Base-by-base conservation (phyloP, 1,140 invertebrate genomes). In the Lepidurus apus region DNA sequence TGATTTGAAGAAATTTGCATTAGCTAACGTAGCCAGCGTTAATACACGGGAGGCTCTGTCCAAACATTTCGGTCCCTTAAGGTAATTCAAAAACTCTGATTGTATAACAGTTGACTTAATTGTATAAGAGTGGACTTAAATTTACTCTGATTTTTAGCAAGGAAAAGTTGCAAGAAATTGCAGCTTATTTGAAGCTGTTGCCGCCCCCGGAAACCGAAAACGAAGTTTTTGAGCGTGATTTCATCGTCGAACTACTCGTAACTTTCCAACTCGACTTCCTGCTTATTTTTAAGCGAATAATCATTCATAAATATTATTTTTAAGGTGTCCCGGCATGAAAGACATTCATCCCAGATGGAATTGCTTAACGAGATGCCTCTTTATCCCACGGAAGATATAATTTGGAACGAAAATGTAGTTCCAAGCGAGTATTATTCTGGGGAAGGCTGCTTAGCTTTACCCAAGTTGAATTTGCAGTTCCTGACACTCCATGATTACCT, bases 341-440 rank as follows among this genome's bases (percentile, higher is more conserved):
- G 92, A 78, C 89, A 95, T 75, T 89, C 91, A 21, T 98, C 96
- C 0, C 98, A 99, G 83, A 85, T 99, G 47, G 94, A 99, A 84
- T 92, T 94, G 74, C 86, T 99, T 1, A 99, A 99, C 84, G 93
- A 96, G 81, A 98, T 99, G 95, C 97, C 98, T 0, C 87, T 99
- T 0, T 99, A 99, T 86, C 98, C 98, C 1, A 99, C 96, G 0
- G 98, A 99, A 84, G 91, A 95, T 75, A 92, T 99, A 10, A 98
- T 99, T 81, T 99, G 98, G 98, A 96, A 99, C 86, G 97, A 99
- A 85, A 99, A 98, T 84, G 91, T 99, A 44, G 97, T 99, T 0
- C 98, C 98, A 0, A 95, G 94, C 0, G 97, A 99, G 82, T 98
- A 97, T 85, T 98, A 95, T 86, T 95, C 94, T 76, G 95, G 96